Base-by-base conservation (phyloP, 2,888 invertebrate species). In the Micoletzkya japonica region DNA sequence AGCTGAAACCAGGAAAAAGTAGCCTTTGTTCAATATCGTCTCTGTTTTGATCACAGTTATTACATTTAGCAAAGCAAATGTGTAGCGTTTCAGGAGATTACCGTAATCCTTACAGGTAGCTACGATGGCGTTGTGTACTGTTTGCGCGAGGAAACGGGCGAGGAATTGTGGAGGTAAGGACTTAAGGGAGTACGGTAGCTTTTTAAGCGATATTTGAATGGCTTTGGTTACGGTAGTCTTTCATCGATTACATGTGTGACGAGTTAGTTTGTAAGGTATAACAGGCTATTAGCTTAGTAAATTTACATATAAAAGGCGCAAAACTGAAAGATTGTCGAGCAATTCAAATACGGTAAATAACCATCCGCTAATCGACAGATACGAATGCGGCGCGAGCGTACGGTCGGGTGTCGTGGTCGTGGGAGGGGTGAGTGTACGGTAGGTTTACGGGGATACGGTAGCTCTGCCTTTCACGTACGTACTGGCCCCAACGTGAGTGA, bases 131-230 rank as follows among this genome's bases (percentile, higher is more conserved):
- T 36, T 20, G 54, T 66, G n/a, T 17, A 30, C 7, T 17, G 10
- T 28, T 54, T 37, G 7, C 24, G 34, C 24, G 63, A 26, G 54
- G 54, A 66, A 14, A 66, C 36, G 20, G 64, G 52, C 4, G 64
- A 54, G 52, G 36, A n/a, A 20, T 36, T 10, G 36, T 66, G 64
- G 52, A 66, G 64, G 54, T 66, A 14, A 44, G 20, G 44, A 44
- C 10, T 44, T 10, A 44, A 44, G 44, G 44, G 50, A 50, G 63
- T 39, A 10, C 39, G 17, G 17, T 7, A 7, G 39, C 39, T 39
- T 17, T 39, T 39, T 10, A 39, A 37, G 17, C 20, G 39, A 39
- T 26, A 34, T 36, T 7, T 26, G 34, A n/a, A 34, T 10, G 7
- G 39, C 39, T 24, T 2, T 2, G 28, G 17, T 1, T 30, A 56